Evolutionary conservation across 2,113 vertebrate genomes (phyloP).

Genomic region (Kryptolebias marmoratus): DNA sequence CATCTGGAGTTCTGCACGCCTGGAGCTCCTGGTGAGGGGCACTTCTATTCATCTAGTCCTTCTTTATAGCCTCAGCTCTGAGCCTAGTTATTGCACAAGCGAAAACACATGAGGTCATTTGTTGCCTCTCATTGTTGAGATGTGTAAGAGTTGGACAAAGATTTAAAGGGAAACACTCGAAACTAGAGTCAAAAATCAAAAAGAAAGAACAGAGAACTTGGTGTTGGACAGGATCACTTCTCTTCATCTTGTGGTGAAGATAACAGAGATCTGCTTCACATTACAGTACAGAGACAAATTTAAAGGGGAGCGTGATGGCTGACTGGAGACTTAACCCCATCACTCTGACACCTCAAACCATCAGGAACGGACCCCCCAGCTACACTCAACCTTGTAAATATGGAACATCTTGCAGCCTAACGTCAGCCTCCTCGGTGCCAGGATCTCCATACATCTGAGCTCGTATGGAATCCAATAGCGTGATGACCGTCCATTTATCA

Average conservation of each 20-base stretch:
- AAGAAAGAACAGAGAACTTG: constrained; percentile 1
- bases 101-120: constrained; percentile 43
- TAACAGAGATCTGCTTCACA: constrained; percentile 63
- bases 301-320: constrained; percentile 59
- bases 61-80: constrained; percentile 24
- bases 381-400: constrained; percentile 56
- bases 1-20: constrained; percentile 64
- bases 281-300: constrained; percentile 56
- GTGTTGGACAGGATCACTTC: constrained; percentile 30
- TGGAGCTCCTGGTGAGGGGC: constrained; percentile 41
- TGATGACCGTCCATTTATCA: constrained; percentile 58
- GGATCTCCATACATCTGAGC: constrained; percentile 64
- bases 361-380: constrained; percentile 51
- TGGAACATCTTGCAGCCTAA: constrained; percentile 65
- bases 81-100: constrained; percentile 22
- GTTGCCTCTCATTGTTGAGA: constrained; percentile 31
- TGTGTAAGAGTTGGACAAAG: constrained; percentile 29
- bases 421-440: constrained; percentile 46
- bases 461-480: constrained; percentile 44
- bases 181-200: constrained; percentile 22
- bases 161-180: constrained; percentile 22
- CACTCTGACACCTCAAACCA: constrained; percentile 60
- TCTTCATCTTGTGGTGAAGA: constrained; percentile 30
- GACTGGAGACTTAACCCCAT: constrained; percentile 68
- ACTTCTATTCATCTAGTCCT: constrained; percentile 53